phyloP scores from a whole-genome alignment of 1,140 invertebrate genomes.

The Conus betulinus region DNA sequence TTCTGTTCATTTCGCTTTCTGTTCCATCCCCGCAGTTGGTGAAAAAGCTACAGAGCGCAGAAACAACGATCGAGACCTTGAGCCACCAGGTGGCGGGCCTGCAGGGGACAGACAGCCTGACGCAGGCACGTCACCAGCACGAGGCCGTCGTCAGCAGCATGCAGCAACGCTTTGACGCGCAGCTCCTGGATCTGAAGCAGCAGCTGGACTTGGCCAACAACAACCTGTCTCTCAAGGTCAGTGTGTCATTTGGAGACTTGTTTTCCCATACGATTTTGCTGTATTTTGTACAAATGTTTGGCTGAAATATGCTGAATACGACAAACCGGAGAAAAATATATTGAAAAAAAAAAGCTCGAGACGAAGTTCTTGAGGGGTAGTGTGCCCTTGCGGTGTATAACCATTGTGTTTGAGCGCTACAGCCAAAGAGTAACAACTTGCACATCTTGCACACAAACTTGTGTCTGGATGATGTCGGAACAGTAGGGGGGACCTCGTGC shows the following conservation, averaged over 20 bases:
- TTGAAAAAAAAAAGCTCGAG: too few species aligned
- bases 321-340: too few species aligned
- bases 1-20: too few species aligned
- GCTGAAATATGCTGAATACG: too few species aligned
- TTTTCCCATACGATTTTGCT: background rate
- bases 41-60: slow-evolving; percentile 67
- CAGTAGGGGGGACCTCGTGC: too few species aligned
- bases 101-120: slow-evolving; percentile 66
- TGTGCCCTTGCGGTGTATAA: too few species aligned
- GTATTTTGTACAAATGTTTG: too few species aligned
- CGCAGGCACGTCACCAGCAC: slow-evolving; percentile 66
- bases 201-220: slow-evolving; percentile 59
- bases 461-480: too few species aligned
- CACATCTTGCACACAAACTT: too few species aligned
- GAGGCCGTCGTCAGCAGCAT: slow-evolving; percentile 63
- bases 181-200: slow-evolving; percentile 66
- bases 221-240: slow-evolving; percentile 58
- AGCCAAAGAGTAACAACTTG: too few species aligned
- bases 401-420: too few species aligned
- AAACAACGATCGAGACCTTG: slow-evolving; percentile 70
- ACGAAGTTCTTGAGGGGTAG: too few species aligned
- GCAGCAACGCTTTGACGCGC: slow-evolving; percentile 65
- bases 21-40: slow-evolving; percentile 52
- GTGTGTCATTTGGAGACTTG: background rate
- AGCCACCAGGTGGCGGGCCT: slow-evolving; percentile 69